Evolutionary conservation across 2,113 vertebrate genomes (phyloP).

Genomic region (Mobula hypostoma): DNA sequence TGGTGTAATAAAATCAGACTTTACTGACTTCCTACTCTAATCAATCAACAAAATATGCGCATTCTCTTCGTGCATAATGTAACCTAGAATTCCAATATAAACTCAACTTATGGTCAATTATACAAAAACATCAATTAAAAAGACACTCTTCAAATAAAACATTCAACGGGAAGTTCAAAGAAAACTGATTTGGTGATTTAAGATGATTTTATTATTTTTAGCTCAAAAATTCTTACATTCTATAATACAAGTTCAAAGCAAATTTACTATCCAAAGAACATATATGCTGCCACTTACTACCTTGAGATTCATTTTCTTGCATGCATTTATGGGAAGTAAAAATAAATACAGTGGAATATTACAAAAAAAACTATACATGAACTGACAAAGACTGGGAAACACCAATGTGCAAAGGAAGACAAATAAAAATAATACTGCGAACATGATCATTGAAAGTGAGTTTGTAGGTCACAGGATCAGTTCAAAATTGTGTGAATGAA

Average conservation of each 20-base stretch:
- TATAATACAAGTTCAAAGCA: background rate
- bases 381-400: too few species aligned
- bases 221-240: background rate
- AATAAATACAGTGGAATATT: too few species aligned
- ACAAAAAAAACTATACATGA: too few species aligned
- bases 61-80: background rate
- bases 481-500: too few species aligned
- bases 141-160: background rate
- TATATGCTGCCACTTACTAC: too few species aligned
- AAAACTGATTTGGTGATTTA: background rate
- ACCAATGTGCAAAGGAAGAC: too few species aligned
- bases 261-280: too few species aligned
- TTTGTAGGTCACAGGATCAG: too few species aligned
- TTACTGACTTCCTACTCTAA: background rate
- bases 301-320: too few species aligned
- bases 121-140: background rate
- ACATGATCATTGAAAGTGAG: too few species aligned
- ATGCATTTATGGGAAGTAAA: too few species aligned
- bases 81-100: background rate
- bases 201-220: background rate
- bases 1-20: slow-evolving; percentile 21
- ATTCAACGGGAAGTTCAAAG: background rate
- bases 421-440: too few species aligned
- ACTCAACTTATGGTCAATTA: background rate
- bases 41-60: background rate